Conservation (phyloP, 2,797 vertebrate species). For the Lepidocolaptes lacrymiger region DNA sequence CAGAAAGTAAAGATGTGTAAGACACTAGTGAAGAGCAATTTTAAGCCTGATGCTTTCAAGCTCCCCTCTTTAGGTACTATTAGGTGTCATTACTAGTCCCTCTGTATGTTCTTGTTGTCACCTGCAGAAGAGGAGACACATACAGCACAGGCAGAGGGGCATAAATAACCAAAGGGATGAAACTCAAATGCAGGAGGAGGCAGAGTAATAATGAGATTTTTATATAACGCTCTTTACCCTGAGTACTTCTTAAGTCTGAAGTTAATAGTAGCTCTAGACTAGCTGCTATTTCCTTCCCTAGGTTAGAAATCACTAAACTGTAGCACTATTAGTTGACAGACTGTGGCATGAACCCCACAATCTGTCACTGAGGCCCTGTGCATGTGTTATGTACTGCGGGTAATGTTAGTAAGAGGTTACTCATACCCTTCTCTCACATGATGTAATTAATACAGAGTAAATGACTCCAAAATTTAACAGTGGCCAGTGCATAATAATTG, state of each 20-base stretch:
- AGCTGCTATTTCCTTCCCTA: not conserved
- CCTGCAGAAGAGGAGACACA: not conserved
- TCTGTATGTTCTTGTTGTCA: not conserved
- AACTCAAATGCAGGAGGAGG: not conserved
- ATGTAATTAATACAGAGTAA: slow-evolving; percentile 30
- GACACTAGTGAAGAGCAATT: not conserved
- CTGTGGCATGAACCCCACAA: not conserved
- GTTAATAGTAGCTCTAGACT: accelerated
- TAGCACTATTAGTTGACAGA: not conserved
- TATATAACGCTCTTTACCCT: not conserved
- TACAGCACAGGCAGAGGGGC: not conserved
- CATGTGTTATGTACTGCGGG: not conserved
- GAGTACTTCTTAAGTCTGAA: not conserved
- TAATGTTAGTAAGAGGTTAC: slow-evolving; percentile 2
- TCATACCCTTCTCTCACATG: slow-evolving; percentile 6
- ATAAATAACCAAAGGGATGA: not conserved
- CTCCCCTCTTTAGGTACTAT: not conserved
- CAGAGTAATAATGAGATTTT: not conserved
- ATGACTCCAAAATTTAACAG: not conserved
- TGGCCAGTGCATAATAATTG: not conserved
- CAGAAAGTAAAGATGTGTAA: not conserved
- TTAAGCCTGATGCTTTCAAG: not conserved
- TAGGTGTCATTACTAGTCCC: not conserved
- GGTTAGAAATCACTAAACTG: not conserved
- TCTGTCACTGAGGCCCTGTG: not conserved